Evolutionary conservation across 1,140 invertebrate genomes (phyloP).

Genomic region (Aculops lycopersici): DNA sequence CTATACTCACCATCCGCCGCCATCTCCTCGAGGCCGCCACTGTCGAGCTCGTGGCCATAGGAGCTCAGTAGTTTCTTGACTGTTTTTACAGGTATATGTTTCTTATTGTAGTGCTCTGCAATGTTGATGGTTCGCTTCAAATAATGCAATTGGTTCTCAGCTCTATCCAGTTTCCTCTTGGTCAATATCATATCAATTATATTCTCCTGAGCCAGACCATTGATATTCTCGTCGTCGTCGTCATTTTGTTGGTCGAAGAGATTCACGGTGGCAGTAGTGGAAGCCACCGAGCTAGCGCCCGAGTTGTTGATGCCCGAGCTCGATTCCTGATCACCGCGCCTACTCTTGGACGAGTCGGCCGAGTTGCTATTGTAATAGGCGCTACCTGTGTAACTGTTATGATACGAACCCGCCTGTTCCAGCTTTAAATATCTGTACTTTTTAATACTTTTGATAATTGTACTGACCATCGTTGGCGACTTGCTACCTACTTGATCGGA

Average conservation of each 20-base stretch:
- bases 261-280: not conserved
- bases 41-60: not conserved
- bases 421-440: not conserved
- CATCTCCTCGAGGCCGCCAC: not conserved
- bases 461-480: not conserved
- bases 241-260: too few species aligned
- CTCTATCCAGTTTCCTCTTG: not conserved
- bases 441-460: not conserved
- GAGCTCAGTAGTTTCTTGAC: not conserved
- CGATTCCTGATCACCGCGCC: too few species aligned
- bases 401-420: not conserved
- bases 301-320: too few species aligned
- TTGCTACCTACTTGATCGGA: too few species aligned
- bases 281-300: not conserved
- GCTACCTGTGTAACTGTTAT: too few species aligned
- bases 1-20: not conserved
- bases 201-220: not conserved
- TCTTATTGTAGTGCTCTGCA: not conserved
- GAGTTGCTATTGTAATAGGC: too few species aligned
- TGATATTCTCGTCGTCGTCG: too few species aligned
- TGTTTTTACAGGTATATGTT: not conserved
- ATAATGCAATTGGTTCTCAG: not conserved
- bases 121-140: not conserved
- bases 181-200: not conserved
- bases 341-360: too few species aligned